Evolutionary conservation across 2,888 invertebrate genomes (phyloP).

Genomic region (Zootermopsis nevadensis): DNA sequence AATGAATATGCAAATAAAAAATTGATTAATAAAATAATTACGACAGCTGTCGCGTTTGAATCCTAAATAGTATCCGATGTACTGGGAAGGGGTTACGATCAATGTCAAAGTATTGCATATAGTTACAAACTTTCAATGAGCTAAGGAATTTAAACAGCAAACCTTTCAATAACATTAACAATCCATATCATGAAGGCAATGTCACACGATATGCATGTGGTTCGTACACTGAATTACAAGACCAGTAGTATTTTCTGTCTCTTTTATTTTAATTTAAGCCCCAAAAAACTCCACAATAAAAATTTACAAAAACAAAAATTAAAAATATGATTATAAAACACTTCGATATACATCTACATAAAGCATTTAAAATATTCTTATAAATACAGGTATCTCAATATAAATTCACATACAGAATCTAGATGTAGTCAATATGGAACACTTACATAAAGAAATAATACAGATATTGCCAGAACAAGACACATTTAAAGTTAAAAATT

Average conservation of each 20-base stretch:
- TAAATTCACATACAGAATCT: background rate
- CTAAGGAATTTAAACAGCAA: too few relatives aligned
- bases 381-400: background rate
- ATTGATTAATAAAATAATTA: slow-evolving; percentile 15
- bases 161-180: background rate
- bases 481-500: background rate
- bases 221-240: background rate
- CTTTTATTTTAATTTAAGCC: slow-evolving; percentile 9
- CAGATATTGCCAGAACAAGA: background rate
- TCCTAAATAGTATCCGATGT: background rate
- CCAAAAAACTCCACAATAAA: background rate
- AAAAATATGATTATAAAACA: slow-evolving; percentile 1
- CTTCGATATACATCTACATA: background rate
- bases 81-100: background rate
- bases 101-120: background rate
- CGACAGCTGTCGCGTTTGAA: background rate
- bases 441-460: background rate
- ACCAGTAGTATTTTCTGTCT: background rate
- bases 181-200: slow-evolving; percentile 7
- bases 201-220: background rate
- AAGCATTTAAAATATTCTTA: slow-evolving; percentile 10
- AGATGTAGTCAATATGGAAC: background rate
- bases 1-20: slow-evolving; percentile 46
- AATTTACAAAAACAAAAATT: background rate
- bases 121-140: too few relatives aligned